A percentile compares a stretch with the other conserved stretches of the same genome.
phyloP scores from a whole-genome alignment of 2,113 vertebrate species.

The Scomber colias region DNA sequence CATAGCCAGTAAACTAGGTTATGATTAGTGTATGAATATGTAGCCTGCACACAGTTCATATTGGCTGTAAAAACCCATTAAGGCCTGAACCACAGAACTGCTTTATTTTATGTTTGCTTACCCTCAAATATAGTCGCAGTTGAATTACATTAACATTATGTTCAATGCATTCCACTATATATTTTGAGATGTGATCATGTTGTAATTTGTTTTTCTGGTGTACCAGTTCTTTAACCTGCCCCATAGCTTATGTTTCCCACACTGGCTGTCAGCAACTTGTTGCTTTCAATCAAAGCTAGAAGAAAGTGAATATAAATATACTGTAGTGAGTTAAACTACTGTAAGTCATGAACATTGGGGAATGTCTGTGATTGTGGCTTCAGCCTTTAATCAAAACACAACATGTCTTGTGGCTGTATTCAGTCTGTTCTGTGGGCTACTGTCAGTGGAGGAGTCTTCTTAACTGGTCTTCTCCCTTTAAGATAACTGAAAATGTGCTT shows the following conservation, averaged over 20 bases:
- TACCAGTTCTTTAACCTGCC: background rate
- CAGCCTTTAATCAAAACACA: conserved; percentile 37
- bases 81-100: conserved; percentile 5
- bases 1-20: background rate
- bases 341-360: conserved; percentile 1
- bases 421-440: background rate
- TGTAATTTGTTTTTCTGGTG: conserved; percentile 1
- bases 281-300: conserved; percentile 24
- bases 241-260: background rate
- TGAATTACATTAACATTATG: background rate
- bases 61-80: conserved; percentile 5
- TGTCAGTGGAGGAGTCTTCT: background rate
- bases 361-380: conserved; percentile 35
- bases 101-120: conserved; percentile 12
- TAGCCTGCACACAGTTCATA: background rate
- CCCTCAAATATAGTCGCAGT: conserved; percentile 5
- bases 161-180: background rate
- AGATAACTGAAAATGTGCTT: background rate
- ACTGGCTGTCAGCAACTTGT: conserved; percentile 20
- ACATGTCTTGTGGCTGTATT: conserved; percentile 37
- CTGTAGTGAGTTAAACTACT: conserved; percentile 8
- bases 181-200: background rate
- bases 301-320: conserved; percentile 25
- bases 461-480: background rate
- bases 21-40: conserved; percentile 10